Evolutionary conservation across 1,140 invertebrate genomes (phyloP).

Genomic region (Druon quercuslanigerum): DNA sequence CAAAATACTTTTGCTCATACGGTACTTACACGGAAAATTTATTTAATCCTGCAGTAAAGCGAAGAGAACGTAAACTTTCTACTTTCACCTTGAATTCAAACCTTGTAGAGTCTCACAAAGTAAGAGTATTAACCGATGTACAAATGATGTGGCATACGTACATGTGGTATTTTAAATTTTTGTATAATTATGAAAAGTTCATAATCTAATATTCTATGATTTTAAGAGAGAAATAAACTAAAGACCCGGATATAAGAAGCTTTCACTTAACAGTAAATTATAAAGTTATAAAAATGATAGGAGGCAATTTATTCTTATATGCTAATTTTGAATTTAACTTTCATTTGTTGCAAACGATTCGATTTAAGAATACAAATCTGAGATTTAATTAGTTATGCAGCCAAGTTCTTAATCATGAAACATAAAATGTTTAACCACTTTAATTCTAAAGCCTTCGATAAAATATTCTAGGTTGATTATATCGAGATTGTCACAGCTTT

Average conservation of each 20-base stretch:
- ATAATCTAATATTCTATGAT: background rate
- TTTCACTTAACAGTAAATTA: background rate
- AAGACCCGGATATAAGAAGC: background rate
- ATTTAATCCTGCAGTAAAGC: conserved; percentile 1
- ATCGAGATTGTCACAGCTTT: too few species aligned
- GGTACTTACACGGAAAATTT: conserved; percentile 6
- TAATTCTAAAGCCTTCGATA: too few species aligned
- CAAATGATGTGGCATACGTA: background rate
- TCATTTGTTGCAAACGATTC: too few species aligned
- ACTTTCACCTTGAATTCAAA: conserved; percentile 29
- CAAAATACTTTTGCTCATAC: background rate
- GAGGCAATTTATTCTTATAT: too few species aligned
- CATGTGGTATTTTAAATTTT: background rate
- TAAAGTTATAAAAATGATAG: too few species aligned
- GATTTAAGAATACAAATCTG: too few species aligned
- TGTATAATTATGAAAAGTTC: background rate
- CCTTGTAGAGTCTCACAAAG: conserved; percentile 10
- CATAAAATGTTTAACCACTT: too few species aligned
- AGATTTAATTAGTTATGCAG: too few species aligned
- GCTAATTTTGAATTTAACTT: too few species aligned
- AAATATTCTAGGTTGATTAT: too few species aligned
- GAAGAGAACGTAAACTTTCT: conserved; percentile 29
- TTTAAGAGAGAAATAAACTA: background rate
- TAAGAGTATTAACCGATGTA: conserved; percentile 3
- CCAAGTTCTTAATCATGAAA: too few species aligned